A percentile compares a stretch with the other conserved stretches of the same genome.
These are phyloP conservation scores for Nematostella vectensis DNA, from an alignment of 92 coral and sea anemone species.

Conservation along the genomic window DNA sequence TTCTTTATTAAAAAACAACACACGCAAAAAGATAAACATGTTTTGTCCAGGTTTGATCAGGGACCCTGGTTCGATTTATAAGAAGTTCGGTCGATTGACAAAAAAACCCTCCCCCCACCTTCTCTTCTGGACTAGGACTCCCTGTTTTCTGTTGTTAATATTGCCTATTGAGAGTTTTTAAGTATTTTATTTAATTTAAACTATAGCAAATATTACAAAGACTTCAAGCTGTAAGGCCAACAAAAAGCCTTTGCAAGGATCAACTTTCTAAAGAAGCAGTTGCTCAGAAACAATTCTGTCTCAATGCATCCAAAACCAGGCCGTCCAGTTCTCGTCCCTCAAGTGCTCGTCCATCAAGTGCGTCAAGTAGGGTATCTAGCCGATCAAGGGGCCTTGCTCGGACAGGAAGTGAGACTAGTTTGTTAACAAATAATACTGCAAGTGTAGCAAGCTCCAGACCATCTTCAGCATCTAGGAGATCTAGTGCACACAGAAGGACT, in stretches of 20 bases:
- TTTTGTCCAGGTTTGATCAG: too few relatives aligned
- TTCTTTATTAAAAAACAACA: too few relatives aligned
- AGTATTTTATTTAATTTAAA: too few relatives aligned
- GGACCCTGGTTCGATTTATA: too few relatives aligned
- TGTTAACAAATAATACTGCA: slow-evolving; percentile 41
- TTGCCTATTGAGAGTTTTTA: too few relatives aligned
- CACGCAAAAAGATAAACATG: too few relatives aligned
- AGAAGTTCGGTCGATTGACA: too few relatives aligned
- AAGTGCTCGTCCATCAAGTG: slow-evolving; percentile 55
- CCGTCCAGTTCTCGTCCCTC: slow-evolving; percentile 56
- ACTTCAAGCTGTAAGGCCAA: slow-evolving; percentile 73
- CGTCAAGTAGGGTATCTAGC: slow-evolving; percentile 33
- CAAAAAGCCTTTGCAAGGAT: slow-evolving; percentile 63
- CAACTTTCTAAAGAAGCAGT: slow-evolving; percentile 54
- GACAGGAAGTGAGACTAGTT: slow-evolving; percentile 60
- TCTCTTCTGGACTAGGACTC: too few relatives aligned
- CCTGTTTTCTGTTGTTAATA: too few relatives aligned
- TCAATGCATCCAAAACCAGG: slow-evolving; percentile 52
- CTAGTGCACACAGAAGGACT: slow-evolving; percentile 8
- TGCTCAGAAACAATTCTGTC: slow-evolving; percentile 52
- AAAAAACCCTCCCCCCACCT: too few relatives aligned
- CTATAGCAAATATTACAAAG: slow-evolving; percentile 73
- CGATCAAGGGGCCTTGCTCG: slow-evolving; percentile 42
- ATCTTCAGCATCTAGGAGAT: slow-evolving; percentile 52
- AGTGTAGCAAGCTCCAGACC: slow-evolving; percentile 63